Conservation (phyloP, 2,888 invertebrate species). For the Lasioglossum calceatum region DNA sequence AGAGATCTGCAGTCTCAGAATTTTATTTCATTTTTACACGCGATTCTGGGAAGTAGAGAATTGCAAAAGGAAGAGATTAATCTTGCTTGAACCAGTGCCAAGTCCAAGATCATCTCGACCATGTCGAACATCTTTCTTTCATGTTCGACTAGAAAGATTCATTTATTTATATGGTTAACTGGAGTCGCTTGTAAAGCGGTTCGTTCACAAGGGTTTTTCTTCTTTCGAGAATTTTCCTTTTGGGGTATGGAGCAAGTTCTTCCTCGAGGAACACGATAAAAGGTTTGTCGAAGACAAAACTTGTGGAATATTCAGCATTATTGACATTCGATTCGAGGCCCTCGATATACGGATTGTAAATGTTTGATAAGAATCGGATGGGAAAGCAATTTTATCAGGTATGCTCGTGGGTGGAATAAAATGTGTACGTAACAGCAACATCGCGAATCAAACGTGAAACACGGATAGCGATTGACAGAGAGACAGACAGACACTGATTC, state of each 20-base stretch:
- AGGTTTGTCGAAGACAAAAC: background rate
- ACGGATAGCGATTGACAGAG: background rate
- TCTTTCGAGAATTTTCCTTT: background rate
- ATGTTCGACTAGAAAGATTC: background rate
- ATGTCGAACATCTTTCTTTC: background rate
- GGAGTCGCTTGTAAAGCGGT: background rate
- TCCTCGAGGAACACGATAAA: background rate
- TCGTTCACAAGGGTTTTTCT: no score
- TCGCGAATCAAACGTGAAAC: background rate
- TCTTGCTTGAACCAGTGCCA: background rate
- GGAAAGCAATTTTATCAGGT: background rate
- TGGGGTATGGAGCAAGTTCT: background rate
- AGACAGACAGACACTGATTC: no score
- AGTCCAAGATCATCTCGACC: background rate
- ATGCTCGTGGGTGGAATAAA: background rate
- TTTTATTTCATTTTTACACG: no score
- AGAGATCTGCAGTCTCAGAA: no score
- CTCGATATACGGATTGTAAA: background rate
- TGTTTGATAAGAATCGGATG: background rate
- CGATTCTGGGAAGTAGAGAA: background rate
- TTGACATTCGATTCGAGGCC: background rate
- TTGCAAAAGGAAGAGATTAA: background rate
- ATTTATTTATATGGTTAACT: background rate
- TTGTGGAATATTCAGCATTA: constrained; percentile 1
- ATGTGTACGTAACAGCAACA: background rate